A percentile compares a stretch with the other conserved stretches of the same genome.
phyloP scores from a whole-genome alignment of 2,113 vertebrate genomes.

The Hemiprocne comata region DNA sequence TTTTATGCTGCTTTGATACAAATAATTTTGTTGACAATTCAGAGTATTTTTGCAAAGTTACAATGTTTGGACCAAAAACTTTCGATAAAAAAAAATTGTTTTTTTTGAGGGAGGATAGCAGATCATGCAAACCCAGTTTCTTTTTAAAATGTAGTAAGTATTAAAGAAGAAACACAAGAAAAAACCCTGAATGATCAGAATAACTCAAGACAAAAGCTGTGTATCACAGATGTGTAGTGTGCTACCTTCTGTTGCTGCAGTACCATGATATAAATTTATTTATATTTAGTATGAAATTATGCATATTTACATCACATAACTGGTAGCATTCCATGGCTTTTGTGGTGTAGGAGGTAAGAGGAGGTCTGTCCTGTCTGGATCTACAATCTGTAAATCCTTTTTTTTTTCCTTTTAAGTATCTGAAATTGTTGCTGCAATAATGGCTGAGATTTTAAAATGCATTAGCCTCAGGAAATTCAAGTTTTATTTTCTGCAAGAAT shows the following conservation, averaged over 20 bases:
- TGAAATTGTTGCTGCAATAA: background rate
- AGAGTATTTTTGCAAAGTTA: background rate
- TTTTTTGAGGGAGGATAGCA: background rate
- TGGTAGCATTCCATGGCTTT: background rate
- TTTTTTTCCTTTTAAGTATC: background rate
- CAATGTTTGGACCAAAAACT: background rate
- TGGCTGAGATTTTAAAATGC: background rate
- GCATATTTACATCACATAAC: background rate
- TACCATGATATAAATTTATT: background rate
- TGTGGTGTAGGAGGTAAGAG: background rate
- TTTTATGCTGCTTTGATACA: background rate
- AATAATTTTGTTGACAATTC: background rate
- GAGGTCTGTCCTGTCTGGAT: background rate
- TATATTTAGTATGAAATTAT: background rate
- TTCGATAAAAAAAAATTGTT: background rate
- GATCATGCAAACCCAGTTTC: background rate
- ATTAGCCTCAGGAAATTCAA: background rate
- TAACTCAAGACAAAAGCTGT: background rate
- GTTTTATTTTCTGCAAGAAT: background rate
- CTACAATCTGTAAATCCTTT: background rate
- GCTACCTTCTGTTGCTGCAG: background rate
- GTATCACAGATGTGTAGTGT: background rate
- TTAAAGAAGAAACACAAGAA: background rate
- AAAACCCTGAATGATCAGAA: fast-evolving
- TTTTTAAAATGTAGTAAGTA: background rate